Evolutionary conservation across 2,888 invertebrate species (phyloP).

Genomic region (Mactromeris polynyma): DNA sequence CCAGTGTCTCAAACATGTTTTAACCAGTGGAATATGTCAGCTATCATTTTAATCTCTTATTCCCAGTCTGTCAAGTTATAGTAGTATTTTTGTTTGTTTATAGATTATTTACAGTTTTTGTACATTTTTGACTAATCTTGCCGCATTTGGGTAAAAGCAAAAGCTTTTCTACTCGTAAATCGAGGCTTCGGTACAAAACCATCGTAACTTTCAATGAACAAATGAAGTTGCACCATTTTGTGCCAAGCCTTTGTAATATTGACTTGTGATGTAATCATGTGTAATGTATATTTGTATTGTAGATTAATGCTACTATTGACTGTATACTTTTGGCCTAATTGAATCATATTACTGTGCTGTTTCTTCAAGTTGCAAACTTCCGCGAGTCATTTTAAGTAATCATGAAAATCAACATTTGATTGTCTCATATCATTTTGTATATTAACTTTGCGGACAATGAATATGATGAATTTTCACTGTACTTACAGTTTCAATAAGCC

Average conservation of each 20-base stretch:
- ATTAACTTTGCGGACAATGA: background rate
- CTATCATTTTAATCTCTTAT: background rate
- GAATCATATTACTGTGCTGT: background rate
- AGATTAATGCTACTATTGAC: background rate
- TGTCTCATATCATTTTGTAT: constrained; percentile 1
- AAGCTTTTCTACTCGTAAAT: background rate
- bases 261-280: background rate
- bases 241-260: background rate
- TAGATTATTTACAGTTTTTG: constrained; percentile 12
- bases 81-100: background rate
- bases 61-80: background rate
- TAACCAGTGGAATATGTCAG: background rate
- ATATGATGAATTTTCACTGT: background rate
- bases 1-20: background rate
- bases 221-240: too few species aligned
- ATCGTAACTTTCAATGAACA: too few species aligned
- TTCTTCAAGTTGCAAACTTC: background rate
- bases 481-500: too few species aligned
- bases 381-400: background rate
- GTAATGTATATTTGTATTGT: background rate
- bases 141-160: background rate
- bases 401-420: background rate
- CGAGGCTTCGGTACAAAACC: too few species aligned
- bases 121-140: constrained; percentile 9
- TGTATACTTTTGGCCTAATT: background rate